Evolutionary conservation across 1,140 invertebrate species (phyloP).

Genomic region (Papilio glaucus): DNA sequence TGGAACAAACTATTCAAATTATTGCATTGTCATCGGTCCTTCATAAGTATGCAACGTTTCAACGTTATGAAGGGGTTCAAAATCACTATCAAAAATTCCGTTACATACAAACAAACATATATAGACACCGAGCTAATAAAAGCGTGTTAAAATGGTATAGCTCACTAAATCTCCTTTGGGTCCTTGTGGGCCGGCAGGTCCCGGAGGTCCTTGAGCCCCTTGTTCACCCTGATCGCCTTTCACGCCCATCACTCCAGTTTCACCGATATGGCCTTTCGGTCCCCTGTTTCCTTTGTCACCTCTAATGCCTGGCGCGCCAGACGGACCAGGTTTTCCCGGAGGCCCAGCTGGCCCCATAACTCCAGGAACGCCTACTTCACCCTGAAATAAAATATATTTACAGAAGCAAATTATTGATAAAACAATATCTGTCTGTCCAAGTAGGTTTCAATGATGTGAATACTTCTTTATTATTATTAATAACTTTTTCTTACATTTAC

Average conservation of each 20-base stretch:
- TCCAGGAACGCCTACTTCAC: slow-evolving; percentile 88
- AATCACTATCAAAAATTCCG: too few species aligned
- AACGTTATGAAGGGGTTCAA: too few species aligned
- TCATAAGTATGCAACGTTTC: too few species aligned
- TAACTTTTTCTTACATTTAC: slow-evolving; percentile 81
- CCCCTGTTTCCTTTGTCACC: slow-evolving; percentile 89
- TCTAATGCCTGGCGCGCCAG: slow-evolving; percentile 86
- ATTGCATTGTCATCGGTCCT: too few species aligned
- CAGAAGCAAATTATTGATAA: slow-evolving; percentile 21
- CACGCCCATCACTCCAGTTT: slow-evolving; percentile 86
- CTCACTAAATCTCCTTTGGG: slow-evolving; percentile 87
- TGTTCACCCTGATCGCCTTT: slow-evolving; percentile 90
- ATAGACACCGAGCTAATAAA: too few species aligned
- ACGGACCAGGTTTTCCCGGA: slow-evolving; percentile 85
- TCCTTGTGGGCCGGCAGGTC: slow-evolving; percentile 85
- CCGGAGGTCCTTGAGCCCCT: slow-evolving; percentile 87
- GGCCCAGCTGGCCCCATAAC: slow-evolving; percentile 84
- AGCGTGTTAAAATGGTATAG: too few species aligned
- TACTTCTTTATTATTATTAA: background rate
- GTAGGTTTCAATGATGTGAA: too few species aligned
- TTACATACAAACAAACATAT: too few species aligned
- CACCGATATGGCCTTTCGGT: slow-evolving; percentile 89
- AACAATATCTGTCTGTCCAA: too few species aligned
- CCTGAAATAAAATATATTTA: slow-evolving; percentile 73
- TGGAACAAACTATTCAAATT: too few species aligned